Evolutionary conservation across 2,888 invertebrate genomes (phyloP).

Genomic region (Drosophila merina): DNA sequence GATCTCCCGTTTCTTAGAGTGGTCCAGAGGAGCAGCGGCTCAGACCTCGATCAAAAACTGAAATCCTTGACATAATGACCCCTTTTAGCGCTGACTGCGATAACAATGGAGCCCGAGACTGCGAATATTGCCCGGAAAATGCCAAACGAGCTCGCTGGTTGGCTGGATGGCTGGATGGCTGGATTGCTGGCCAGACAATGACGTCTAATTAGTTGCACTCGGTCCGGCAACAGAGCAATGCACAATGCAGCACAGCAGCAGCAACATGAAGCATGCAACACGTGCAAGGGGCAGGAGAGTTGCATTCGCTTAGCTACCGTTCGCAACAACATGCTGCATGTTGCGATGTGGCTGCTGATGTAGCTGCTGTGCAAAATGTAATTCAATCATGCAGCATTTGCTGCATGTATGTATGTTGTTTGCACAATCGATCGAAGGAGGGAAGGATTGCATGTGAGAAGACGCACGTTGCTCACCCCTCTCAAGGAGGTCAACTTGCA

Average conservation of each 20-base stretch:
- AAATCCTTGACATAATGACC: slow-evolving; percentile 81
- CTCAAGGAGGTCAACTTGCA: slow-evolving; percentile 79
- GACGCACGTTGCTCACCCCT: slow-evolving; percentile 82
- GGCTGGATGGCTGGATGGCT: slow-evolving; percentile 16
- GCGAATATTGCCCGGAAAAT: slow-evolving; percentile 52
- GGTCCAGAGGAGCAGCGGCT: not conserved
- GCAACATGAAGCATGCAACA: slow-evolving; percentile 55
- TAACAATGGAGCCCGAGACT: slow-evolving; percentile 62
- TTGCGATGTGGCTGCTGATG: slow-evolving; percentile 39
- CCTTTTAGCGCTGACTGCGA: slow-evolving; percentile 71
- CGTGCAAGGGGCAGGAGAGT: slow-evolving; percentile 43
- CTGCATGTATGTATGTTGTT: slow-evolving; percentile 58
- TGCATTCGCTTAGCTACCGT: slow-evolving; percentile 17
- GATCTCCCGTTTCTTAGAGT: not conserved
- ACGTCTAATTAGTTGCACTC: slow-evolving; percentile 72
- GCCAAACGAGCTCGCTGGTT: slow-evolving; percentile 49
- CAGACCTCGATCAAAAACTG: slow-evolving; percentile 22
- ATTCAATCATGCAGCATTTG: slow-evolving; percentile 64
- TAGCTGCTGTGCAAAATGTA: slow-evolving; percentile 67
- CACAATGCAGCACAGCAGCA: slow-evolving; percentile 28
- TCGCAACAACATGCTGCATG: slow-evolving; percentile 31
- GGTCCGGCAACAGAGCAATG: slow-evolving; percentile 39
- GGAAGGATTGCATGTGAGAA: slow-evolving; percentile 37
- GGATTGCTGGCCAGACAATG: slow-evolving; percentile 65
- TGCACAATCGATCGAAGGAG: slow-evolving; percentile 66